phyloP scores from a whole-genome alignment of 2,797 vertebrate genomes.

The Tenualosa thibaudeaui region DNA sequence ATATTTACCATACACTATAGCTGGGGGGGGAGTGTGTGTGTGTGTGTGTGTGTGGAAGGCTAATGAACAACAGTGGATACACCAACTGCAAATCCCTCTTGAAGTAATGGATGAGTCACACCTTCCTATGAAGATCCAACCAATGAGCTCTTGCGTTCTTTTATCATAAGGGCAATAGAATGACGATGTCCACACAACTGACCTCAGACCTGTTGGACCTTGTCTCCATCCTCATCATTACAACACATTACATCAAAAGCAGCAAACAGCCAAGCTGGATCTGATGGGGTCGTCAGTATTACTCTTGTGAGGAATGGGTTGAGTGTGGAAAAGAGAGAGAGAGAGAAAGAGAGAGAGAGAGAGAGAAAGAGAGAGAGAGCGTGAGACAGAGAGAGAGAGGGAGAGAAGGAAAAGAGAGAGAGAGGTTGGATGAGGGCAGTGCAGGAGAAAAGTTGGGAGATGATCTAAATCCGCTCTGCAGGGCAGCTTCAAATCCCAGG shows the following conservation, averaged over 20 bases:
- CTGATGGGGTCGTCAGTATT: background rate
- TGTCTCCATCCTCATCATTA: background rate
- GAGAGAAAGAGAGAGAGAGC: background rate
- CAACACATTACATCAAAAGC: background rate
- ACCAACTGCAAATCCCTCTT: background rate
- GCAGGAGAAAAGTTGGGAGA: background rate
- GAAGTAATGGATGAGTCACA: background rate
- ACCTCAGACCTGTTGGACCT: background rate
- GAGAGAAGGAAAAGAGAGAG: background rate
- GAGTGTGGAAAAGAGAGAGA: background rate
- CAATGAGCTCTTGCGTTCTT: background rate
- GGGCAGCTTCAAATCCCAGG: constrained; percentile 13
- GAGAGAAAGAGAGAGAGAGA: background rate
- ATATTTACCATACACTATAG: background rate
- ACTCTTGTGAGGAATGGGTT: background rate
- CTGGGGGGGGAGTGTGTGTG: background rate
- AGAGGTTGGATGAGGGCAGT: background rate
- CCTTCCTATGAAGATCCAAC: background rate
- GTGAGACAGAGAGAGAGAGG: background rate
- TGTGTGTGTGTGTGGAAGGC: background rate
- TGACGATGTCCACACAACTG: background rate
- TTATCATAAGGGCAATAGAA: background rate
- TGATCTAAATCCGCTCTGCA: constrained; percentile 15
- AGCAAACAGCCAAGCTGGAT: background rate
- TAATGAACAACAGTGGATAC: background rate